Base-by-base conservation (phyloP, 2,888 invertebrate species). In the Linnaemya tessellans region DNA sequence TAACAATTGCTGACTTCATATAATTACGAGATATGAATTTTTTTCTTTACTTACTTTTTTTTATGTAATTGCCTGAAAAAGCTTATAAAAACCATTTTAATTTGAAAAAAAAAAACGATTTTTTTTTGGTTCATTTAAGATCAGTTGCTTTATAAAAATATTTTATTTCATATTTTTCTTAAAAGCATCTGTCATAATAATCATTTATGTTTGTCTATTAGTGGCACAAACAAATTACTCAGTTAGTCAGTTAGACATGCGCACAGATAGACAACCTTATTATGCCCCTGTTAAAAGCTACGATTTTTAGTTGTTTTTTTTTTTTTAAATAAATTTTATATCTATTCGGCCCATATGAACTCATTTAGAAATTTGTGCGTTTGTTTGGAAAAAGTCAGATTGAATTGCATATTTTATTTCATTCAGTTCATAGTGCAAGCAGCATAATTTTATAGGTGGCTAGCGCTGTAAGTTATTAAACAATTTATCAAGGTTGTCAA, bases 151-250 rank as follows among this genome's bases (percentile, higher is more conserved):
- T 11, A 41, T 11, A 41, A 51, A 62, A 49, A 54, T 46, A 35
- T 64, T 67, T 58, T 58, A 58, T 78, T 68, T 78, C 10, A 58
- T 49, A 49, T 70, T 60, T 79, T 58, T n/a, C 58, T 58, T 70
- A 79, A 79, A 70, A 70, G 62, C 78, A 62, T 70, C 78, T 70
- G 78, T 79, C 78, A 78, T 78, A 78, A 68, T 38, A 68, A 60
- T 38, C 35, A 58, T 41, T 78, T 18, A 70, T 8, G 49, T 60
- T n/a, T n/a, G n/a, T n/a, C 49, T 38, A 25, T 68, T 68, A 60
- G 4, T 11, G 18, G 20, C 41, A 43, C 18, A 41, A 62, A 15
- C 22, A 60, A 70, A 51, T 30, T 79, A 41, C 22, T 70, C 38
- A 70, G 18, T 60, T 41, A 51, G 15, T 25, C 11, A 70, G 15